Base-by-base conservation (phyloP, 2,113 vertebrate species). In the Psophia crepitans region DNA sequence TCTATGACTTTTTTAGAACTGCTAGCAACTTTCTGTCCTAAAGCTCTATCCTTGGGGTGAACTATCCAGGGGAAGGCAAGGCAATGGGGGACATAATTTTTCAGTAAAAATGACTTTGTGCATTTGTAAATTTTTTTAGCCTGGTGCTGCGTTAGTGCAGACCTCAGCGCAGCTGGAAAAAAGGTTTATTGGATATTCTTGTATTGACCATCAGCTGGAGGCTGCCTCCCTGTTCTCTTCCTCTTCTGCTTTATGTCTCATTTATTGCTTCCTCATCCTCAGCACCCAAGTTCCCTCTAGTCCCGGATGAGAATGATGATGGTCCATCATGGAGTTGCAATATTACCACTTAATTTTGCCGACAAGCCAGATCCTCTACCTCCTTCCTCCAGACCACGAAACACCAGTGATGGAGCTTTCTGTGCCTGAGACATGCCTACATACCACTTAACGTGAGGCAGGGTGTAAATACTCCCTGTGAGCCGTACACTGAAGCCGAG, bases 401-500 rank as follows among this genome's bases (percentile, higher is more conserved):
- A 27, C 14, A 27, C 14, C 54, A 19, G n/a, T 3, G 39, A 39
- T 3, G 13, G 73, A 84, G n/a, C 19, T 64, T 91, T 48, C 28
- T 14, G 44, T 43, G 48, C 4, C 54, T 20, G 37, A 56, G 35
- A 73, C 0, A 0, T 48, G 27, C n/a, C 22, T 58, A n/a, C 73
- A n/a, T 53, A 43, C 24, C 30, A 3, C 60, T 71, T 35, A 27
- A 16, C 0, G 14, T 5, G 28, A 57, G 43, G 28, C 51, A 66
- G 53, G 57, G 53, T 0, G 1, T 88, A 81, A 73, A 66, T 11
- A 20, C 22, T 35, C 26, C 26, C 51, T 2, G 22, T 5, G 68
- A 87, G 73, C 66, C 5, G 1, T 4, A 4, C 32, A 15, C 15
- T 0, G 2, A 49, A 57, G 79, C 74, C 0, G 1, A 76, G 37